A percentile compares a stretch with the other conserved stretches of the same genome.
These are phyloP conservation scores for Ochropleura leucogaster DNA, from an alignment of 2,888 invertebrate genomes.

Conservation along the genomic window DNA sequence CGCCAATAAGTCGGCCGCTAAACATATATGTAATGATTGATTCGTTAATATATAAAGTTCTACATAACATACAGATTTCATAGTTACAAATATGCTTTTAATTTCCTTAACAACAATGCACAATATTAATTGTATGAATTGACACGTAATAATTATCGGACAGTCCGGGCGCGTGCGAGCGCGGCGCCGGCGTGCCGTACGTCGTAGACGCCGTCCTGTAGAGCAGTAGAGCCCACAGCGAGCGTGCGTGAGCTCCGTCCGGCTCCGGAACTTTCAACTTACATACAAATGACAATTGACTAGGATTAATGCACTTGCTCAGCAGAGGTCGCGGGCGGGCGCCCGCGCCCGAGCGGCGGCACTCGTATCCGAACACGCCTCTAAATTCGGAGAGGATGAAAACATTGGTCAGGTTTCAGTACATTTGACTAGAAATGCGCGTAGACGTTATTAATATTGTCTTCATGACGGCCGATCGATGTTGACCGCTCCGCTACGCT, in stretches of 20 bases:
- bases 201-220: conserved; percentile 55
- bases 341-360: conserved; percentile 70
- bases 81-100: conserved; percentile 86
- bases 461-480: conserved; percentile 70
- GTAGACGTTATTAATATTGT: conserved; percentile 72
- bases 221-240: conserved; percentile 63
- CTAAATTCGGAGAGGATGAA: conserved; percentile 79
- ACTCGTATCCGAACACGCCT: conserved; percentile 78
- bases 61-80: conserved; percentile 87
- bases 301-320: conserved; percentile 86
- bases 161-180: conserved; percentile 45
- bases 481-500: conserved; percentile 73
- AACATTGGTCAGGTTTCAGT: conserved; percentile 88
- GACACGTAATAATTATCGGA: conserved; percentile 85
- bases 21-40: conserved; percentile 75
- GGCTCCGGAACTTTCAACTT: conserved; percentile 74
- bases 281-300: conserved; percentile 90
- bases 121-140: conserved; percentile 89
- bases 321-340: conserved; percentile 64
- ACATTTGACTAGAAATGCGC: conserved; percentile 88
- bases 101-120: conserved; percentile 87
- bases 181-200: conserved; percentile 50
- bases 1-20: conserved; percentile 77
- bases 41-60: conserved; percentile 84
- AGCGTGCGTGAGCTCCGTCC: conserved; percentile 63